These are phyloP conservation scores for Petroica traversi DNA, from an alignment of 2,113 vertebrate genomes.

Conservation along the genomic window DNA sequence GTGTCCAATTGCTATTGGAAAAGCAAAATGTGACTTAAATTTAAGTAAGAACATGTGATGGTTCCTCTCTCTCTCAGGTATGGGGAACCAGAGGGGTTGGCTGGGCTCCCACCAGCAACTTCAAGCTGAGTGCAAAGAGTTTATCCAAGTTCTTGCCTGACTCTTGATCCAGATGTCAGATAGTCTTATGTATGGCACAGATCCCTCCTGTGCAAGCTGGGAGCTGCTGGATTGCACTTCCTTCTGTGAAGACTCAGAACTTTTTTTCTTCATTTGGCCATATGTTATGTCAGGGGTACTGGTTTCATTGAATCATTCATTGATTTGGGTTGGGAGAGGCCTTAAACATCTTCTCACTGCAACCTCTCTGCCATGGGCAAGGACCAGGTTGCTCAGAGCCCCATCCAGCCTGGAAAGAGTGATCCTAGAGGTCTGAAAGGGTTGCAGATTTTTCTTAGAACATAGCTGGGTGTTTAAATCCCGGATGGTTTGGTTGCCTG, in stretches of 20 bases:
- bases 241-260: neutral
- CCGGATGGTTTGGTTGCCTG: neutral
- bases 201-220: neutral
- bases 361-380: fast-evolving
- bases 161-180: neutral
- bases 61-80: neutral
- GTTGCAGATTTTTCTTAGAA: neutral
- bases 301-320: neutral
- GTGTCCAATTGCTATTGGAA: neutral
- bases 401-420: neutral
- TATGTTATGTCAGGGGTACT: neutral
- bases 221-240: neutral
- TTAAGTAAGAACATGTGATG: neutral
- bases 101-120: neutral
- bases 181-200: no score
- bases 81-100: neutral
- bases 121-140: neutral
- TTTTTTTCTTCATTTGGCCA: neutral
- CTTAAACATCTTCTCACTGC: neutral
- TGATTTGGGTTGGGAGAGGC: neutral
- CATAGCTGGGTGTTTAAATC: neutral
- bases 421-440: neutral
- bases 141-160: neutral
- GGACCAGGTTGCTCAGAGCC: neutral
- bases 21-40: neutral